Base-by-base conservation (phyloP, 37 sponge, comb jelly and placozoan species). In the Mnemiopsis leidyi region DNA sequence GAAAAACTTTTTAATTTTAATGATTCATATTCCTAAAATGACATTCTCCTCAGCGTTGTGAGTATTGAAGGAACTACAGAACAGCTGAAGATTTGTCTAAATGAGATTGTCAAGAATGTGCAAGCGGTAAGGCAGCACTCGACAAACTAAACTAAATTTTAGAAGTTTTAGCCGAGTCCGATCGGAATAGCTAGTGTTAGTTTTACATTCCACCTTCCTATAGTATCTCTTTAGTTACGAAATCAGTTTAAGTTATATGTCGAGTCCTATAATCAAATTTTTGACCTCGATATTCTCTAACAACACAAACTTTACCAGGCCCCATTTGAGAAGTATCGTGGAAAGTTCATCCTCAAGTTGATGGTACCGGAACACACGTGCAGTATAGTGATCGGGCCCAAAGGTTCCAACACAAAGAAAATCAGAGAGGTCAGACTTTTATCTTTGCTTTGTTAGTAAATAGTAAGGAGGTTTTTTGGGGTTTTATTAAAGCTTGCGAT, bases 111-210 rank as follows among this genome's bases (percentile, higher is more conserved):
- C 20, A 32, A 32, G 35, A 77, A 77, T 26, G 79, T 77, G 34
- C 79, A 77, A 32, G 79, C 32, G 34, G 79, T 77, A 77, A 77
- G 79, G n/a, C n/a, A n/a, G n/a, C n/a, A n/a, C n/a, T n/a, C n/a
- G n/a, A n/a, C n/a, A n/a, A n/a, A n/a, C n/a, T n/a, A n/a, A n/a
- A n/a, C n/a, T n/a, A n/a, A n/a, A n/a, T n/a, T n/a, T n/a, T n/a
- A n/a, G n/a, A n/a, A n/a, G n/a, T n/a, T n/a, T n/a, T n/a, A n/a
- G n/a, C n/a, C n/a, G n/a, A n/a, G n/a, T n/a, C n/a, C n/a, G n/a
- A n/a, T n/a, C n/a, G n/a, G n/a, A n/a, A n/a, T n/a, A n/a, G n/a
- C n/a, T n/a, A n/a, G n/a, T n/a, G n/a, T n/a, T n/a, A n/a, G n/a
- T n/a, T n/a, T n/a, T n/a, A n/a, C n/a, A n/a, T n/a, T n/a, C n/a